Conservation (phyloP, 2,797 vertebrate species). For the Iguana delicatissima region DNA sequence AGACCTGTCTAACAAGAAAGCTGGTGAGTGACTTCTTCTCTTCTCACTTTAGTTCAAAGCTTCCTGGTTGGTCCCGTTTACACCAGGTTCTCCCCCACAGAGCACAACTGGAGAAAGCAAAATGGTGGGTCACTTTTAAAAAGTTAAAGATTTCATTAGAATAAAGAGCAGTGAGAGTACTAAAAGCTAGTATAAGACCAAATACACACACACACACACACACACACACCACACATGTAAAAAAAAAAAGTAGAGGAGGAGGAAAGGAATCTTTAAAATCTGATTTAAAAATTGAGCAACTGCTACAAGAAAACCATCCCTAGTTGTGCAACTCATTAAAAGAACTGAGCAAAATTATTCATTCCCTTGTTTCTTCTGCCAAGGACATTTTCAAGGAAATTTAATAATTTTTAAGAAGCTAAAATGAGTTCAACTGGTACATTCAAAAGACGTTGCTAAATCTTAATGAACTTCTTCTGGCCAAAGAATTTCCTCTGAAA, state of each 20-base stretch:
- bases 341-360: conserved; percentile 74
- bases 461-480: conserved; percentile 38
- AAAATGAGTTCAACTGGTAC: conserved; percentile 63
- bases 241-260: conserved; percentile 43
- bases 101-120: conserved; percentile 57
- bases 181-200: conserved; percentile 55
- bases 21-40: too few relatives aligned
- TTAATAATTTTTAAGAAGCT: conserved; percentile 61
- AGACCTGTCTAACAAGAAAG: background rate
- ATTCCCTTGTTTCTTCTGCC: conserved; percentile 76
- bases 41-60: conserved; percentile 32
- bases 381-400: conserved; percentile 74
- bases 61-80: conserved; percentile 67
- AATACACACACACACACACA: conserved; percentile 13
- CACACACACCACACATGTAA: conserved; percentile 58
- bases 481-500: conserved; percentile 8
- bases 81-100: conserved; percentile 59
- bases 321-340: conserved; percentile 72
- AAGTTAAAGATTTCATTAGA: conserved; percentile 61
- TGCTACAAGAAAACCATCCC: conserved; percentile 75
- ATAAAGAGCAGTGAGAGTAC: conserved; percentile 47
- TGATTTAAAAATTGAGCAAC: conserved; percentile 77
- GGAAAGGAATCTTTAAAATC: conserved; percentile 67
- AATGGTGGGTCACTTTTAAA: conserved; percentile 64
- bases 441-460: conserved; percentile 55